Conservation (phyloP, 2,888 invertebrate genomes). For the Thalpophila matura region DNA sequence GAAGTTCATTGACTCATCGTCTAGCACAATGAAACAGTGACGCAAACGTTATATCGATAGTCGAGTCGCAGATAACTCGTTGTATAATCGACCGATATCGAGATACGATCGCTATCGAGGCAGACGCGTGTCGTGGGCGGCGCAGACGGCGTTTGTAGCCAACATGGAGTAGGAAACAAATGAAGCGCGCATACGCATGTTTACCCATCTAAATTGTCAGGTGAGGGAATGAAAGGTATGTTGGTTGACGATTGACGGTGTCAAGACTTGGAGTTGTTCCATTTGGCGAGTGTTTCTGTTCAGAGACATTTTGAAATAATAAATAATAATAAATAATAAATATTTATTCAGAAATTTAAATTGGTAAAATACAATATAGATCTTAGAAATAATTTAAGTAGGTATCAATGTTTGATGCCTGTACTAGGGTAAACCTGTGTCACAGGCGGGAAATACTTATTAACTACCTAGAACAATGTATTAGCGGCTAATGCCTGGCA, state of each 20-base stretch:
- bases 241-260: slow-evolving; percentile 34
- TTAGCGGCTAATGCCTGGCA: too few species aligned
- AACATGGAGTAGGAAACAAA: slow-evolving; percentile 41
- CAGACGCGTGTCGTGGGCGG: slow-evolving; percentile 75
- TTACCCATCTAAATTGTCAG: slow-evolving; percentile 35
- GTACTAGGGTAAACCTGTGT: too few species aligned
- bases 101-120: slow-evolving; percentile 70
- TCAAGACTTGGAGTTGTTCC: slow-evolving; percentile 37
- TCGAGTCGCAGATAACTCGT: slow-evolving; percentile 70
- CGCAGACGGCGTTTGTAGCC: slow-evolving; percentile 28
- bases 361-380: too few species aligned
- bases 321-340: too few species aligned
- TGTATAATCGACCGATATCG: slow-evolving; percentile 78
- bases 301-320: too few species aligned
- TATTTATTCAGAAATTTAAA: too few species aligned
- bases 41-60: slow-evolving; percentile 73
- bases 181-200: slow-evolving; percentile 29
- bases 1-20: slow-evolving; percentile 70
- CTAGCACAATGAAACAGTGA: slow-evolving; percentile 68
- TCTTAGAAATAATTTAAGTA: too few species aligned
- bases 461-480: too few species aligned
- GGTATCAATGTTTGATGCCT: too few species aligned
- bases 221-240: slow-evolving; percentile 37
- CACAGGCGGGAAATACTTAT: too few species aligned
- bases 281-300: slow-evolving; percentile 35